Evolutionary conservation across 2,888 invertebrate genomes (phyloP).

Genomic region (Carterocephalus palaemon): DNA sequence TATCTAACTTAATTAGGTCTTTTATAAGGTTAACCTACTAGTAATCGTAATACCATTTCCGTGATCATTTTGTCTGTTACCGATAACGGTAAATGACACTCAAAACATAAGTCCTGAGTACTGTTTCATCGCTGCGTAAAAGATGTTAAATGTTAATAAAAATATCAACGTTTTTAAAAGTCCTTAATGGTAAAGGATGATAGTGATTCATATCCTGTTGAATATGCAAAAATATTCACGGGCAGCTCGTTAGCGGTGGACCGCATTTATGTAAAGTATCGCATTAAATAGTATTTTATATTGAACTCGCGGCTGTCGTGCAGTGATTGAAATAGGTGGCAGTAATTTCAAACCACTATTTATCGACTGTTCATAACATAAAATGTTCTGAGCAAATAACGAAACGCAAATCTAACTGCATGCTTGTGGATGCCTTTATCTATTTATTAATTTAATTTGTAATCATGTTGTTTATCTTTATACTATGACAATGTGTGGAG

Average conservation of each 20-base stretch:
- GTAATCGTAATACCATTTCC: too few relatives aligned
- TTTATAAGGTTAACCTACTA: too few relatives aligned
- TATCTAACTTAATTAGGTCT: too few relatives aligned
- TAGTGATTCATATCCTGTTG: slow-evolving; percentile 69
- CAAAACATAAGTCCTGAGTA: too few relatives aligned
- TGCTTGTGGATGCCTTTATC: too few relatives aligned
- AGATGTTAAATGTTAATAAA: slow-evolving; percentile 15
- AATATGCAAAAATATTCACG: slow-evolving; percentile 73
- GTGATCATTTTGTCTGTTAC: too few relatives aligned
- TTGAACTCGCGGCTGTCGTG: slow-evolving; percentile 11
- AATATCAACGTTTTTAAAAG: slow-evolving; percentile 44
- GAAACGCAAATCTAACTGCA: background rate
- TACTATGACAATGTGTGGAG: too few relatives aligned
- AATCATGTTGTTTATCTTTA: too few relatives aligned
- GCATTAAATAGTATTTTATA: slow-evolving; percentile 31
- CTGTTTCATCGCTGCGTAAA: too few relatives aligned
- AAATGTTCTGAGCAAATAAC: background rate
- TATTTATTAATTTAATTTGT: too few relatives aligned
- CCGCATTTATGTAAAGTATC: slow-evolving; percentile 56
- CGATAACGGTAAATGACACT: too few relatives aligned
- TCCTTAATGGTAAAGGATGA: slow-evolving; percentile 60
- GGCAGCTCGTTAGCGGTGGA: slow-evolving; percentile 62
- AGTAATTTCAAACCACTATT: slow-evolving; percentile 7
- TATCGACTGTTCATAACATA: background rate
- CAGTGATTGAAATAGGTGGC: slow-evolving; percentile 18